Evolutionary conservation across 2,113 vertebrate species (phyloP), one percentile per base, ranked within the genome.

Genomic region (Arvicanthis niloticus): DNA sequence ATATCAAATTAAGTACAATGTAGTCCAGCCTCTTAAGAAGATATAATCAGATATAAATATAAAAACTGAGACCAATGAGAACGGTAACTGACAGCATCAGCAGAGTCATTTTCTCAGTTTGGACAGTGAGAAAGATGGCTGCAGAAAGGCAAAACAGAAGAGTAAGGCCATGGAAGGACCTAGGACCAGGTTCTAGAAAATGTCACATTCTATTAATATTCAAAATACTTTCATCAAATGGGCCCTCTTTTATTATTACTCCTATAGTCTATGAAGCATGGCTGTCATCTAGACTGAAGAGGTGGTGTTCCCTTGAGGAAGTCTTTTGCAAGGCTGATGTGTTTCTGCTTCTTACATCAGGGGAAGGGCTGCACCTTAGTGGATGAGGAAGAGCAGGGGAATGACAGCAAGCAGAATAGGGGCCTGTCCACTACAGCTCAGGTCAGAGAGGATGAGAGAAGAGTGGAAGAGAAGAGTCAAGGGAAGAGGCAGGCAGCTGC

Each of bases 381-480:
- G 11, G 77, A 0, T 88, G 21, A 67, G 37, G 4, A 53, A 3
- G 6, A 51, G 51, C 40, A 13, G 0, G 34, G n/a, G 62, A 26
- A 13, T 6, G 4, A 5, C 9, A 29, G 24, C 0, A 0, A 16
- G 42, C 37, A 1, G 75, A 51, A 15, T 24, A 24, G 87, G 42
- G 24, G 29, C 13, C 9, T 13, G 34, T 24, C 77, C 65, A 45
- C 17, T 15, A 1, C 7, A 29, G 13, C 56, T 65, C 1, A 8
- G 70, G 67, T 72, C n/a, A 11, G 31, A 2, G 29, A 31, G 56
- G 8, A 1, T 1, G 10, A 37, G 65, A 37, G 60, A 19, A 53
- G 67, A 15, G 16, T 7, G 29, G n/a, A 16, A 67, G 5, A 70
- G 3, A 26, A 21, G 85, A 16, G 51, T 3, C 0, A 16, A 65